phyloP scores from a whole-genome alignment of 2,888 invertebrate genomes.

The Ashinkailepas kermadecensis region DNA sequence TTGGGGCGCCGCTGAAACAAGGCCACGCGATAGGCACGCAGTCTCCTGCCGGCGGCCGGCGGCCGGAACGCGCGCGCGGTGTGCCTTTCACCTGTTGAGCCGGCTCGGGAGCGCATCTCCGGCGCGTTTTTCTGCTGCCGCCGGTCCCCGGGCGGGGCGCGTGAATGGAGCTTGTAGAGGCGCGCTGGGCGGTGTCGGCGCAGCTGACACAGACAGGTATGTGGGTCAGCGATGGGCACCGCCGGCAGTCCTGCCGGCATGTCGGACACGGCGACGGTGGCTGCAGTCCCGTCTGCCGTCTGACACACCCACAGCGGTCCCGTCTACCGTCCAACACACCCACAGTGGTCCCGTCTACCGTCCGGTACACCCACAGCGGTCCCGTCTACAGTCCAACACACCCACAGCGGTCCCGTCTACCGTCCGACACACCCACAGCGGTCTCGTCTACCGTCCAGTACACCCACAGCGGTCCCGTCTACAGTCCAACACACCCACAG shows the following conservation, averaged over 20 bases:
- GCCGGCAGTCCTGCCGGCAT: neutral
- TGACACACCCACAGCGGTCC: too few relatives aligned
- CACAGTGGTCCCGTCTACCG: too few relatives aligned
- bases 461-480: too few relatives aligned
- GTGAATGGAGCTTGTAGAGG: neutral
- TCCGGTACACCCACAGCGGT: too few relatives aligned
- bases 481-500: too few relatives aligned
- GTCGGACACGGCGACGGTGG: neutral
- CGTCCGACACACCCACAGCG: too few relatives aligned
- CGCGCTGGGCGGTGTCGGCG: neutral
- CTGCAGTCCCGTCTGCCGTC: neutral
- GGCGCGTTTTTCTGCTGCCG: neutral
- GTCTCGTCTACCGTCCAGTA: too few relatives aligned
- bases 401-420: too few relatives aligned
- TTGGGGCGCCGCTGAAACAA: neutral
- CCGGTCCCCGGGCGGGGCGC: neutral
- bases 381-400: too few relatives aligned
- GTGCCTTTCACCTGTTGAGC: neutral
- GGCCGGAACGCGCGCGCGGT: neutral
- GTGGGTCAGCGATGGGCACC: neutral
- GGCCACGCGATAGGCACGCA: neutral
- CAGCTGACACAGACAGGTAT: neutral
- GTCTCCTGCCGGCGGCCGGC: too few relatives aligned
- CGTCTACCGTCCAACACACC: too few relatives aligned
- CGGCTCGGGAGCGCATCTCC: neutral